Base-by-base conservation (phyloP, 2,113 vertebrate genomes). In the Prietella phreatophila region DNA sequence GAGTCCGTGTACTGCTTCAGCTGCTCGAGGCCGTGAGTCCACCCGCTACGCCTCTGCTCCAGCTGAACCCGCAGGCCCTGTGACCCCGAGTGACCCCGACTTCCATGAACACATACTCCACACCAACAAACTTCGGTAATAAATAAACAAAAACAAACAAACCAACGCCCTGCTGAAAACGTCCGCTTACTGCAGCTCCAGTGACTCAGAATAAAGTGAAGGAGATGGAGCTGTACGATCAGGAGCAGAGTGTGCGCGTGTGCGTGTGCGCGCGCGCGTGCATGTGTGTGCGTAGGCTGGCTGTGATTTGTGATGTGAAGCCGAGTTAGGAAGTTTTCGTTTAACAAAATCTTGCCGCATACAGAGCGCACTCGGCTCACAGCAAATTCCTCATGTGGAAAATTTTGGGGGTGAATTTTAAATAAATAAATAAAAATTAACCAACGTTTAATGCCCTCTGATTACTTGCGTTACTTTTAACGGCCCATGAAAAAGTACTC, bases 1-100 rank as follows among this genome's bases (percentile, higher is more conserved):
- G 93, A 96, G 85, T 96, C 95, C 2, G 93, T 96, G 91, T 96
- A 96, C 87, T 96, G 94, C 91, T 94, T 94, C 92, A 98, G 93
- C 88, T 94, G 94, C 55, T 94, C 89, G 86, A 98, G 94, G 83
- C 93, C 95, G 87, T 93, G 90, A 33, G 90, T 92, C 96, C 96
- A 97, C 91, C 94, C 89, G 2, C 90, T 89, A 73, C 89, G 94
- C 75, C 94, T 96, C 58, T 95, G 90, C 85, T 94, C 94, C 87
- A 97, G 92, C 39, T 94, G 92, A 82, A 92, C 89, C 89, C 93
- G 95, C 87, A 97, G 85, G 69, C 85, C 91, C 84, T 91, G 75
- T 88, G 88, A 63, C 47, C 86, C 84, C 42, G 3, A 71, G 15
- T 47, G 55, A 73, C 20, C 76, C 50, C 79, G 1, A 42, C 11